These are phyloP conservation scores for Lepus timidus DNA, from an alignment of 2,113 vertebrate species.

Conservation along the genomic window DNA sequence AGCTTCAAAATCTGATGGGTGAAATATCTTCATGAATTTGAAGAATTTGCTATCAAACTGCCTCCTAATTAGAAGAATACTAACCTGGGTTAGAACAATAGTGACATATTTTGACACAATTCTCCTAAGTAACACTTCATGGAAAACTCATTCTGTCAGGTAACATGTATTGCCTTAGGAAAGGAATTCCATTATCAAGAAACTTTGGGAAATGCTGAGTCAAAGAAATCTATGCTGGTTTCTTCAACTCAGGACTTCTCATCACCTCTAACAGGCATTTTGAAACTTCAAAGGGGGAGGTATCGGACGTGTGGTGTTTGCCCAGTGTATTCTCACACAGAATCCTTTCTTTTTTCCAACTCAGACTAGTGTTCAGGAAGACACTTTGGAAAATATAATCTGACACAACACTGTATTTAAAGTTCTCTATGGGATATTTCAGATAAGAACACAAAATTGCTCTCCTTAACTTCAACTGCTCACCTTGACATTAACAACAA, in stretches of 20 bases:
- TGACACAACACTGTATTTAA: conserved; percentile 25
- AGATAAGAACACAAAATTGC: conserved; percentile 22
- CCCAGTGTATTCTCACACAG: conserved; percentile 11
- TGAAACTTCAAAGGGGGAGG: background rate
- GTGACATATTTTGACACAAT: background rate
- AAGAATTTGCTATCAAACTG: background rate
- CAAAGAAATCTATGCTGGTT: conserved; percentile 54
- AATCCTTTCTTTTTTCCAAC: background rate
- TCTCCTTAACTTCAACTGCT: conserved; percentile 26
- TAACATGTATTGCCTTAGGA: background rate
- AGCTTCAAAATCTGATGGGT: conserved; percentile 39
- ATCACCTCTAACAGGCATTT: background rate
- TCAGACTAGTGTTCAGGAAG: conserved; percentile 38
- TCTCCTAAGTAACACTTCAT: background rate
- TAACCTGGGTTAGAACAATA: background rate
- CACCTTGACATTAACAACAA: background rate
- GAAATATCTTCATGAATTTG: conserved; percentile 34
- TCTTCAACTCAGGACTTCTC: background rate
- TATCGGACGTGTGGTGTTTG: background rate
- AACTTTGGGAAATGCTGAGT: conserved; percentile 12
- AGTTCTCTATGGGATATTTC: background rate
- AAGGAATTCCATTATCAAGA: conserved; percentile 36
- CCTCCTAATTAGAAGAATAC: conserved; percentile 26
- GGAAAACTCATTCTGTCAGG: background rate
- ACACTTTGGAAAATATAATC: conserved; percentile 41